These are phyloP conservation scores for Rhabdophis nuchalis DNA, from an alignment of 2,797 vertebrate genomes.

Conservation along the genomic window DNA sequence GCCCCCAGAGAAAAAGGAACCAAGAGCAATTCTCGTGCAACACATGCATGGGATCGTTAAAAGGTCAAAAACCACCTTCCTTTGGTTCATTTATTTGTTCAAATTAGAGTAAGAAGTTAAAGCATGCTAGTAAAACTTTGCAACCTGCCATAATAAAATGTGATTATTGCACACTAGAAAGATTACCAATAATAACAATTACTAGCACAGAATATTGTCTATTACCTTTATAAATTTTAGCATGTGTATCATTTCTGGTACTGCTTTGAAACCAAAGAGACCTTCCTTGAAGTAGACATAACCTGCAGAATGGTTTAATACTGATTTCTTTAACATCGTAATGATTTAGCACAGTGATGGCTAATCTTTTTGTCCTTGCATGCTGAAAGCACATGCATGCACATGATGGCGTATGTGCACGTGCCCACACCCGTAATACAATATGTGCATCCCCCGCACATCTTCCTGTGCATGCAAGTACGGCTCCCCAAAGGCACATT, in stretches of 20 bases:
- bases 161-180: background rate
- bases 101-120: background rate
- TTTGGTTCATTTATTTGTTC: background rate
- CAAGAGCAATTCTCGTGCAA: background rate
- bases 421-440: too few relatives aligned
- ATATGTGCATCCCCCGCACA: too few relatives aligned
- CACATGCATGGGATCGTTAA: background rate
- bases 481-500: too few relatives aligned
- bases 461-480: too few relatives aligned
- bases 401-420: too few relatives aligned
- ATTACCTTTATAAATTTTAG: background rate
- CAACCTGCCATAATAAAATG: background rate
- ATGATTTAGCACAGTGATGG: too few relatives aligned
- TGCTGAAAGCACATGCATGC: too few relatives aligned
- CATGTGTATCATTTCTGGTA: background rate
- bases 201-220: background rate
- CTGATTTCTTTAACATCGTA: background rate
- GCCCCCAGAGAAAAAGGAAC: background rate
- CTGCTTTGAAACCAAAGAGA: background rate
- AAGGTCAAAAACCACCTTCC: background rate
- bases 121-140: background rate
- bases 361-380: too few relatives aligned
- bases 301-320: background rate
- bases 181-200: background rate
- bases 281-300: too few relatives aligned